Conservation (phyloP, 2,797 vertebrate species). For the Acomys russatus region DNA sequence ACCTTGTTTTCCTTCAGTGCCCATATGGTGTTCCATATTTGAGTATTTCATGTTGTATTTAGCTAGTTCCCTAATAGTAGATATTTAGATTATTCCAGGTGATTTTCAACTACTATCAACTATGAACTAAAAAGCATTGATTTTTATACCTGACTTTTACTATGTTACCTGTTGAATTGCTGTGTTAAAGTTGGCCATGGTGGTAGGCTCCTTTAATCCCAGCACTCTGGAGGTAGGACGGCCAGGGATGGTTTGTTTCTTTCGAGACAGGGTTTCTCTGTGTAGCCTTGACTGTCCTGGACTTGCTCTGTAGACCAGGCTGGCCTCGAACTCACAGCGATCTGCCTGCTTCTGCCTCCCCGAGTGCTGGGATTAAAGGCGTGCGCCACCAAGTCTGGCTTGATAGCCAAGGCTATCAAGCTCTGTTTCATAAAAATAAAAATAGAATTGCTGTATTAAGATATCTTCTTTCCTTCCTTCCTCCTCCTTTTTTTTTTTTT, state of each 20-base stretch:
- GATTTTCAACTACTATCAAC: background rate
- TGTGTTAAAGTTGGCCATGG: background rate
- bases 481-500: constrained; percentile 29
- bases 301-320: no score
- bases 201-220: background rate
- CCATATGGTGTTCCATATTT: background rate
- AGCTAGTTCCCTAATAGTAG: background rate
- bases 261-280: no score
- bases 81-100: background rate
- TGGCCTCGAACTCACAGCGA: no score
- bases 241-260: no score
- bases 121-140: background rate
- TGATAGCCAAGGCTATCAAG: no score
- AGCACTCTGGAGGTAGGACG: background rate
- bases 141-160: constrained; percentile 5
- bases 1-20: background rate
- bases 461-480: no score
- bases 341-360: no score
- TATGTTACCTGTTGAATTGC: background rate
- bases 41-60: background rate
- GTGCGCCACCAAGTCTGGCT: no score
- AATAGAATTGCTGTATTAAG: background rate
- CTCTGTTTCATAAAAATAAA: no score
- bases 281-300: no score
- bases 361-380: no score